Conservation (phyloP, 2,888 invertebrate genomes). For the Eilema griseolum region DNA sequence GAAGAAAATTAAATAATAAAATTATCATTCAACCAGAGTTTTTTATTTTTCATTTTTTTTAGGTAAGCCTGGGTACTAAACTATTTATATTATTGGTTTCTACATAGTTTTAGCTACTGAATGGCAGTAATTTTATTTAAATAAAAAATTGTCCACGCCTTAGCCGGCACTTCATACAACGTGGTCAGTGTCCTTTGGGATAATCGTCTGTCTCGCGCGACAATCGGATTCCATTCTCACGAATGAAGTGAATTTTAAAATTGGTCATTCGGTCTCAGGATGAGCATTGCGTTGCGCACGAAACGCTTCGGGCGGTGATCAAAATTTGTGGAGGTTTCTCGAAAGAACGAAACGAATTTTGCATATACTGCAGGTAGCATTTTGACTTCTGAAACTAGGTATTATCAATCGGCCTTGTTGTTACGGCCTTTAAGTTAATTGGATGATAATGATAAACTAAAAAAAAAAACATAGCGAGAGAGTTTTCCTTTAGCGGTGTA, state of each 20-base stretch:
- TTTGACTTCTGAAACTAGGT: conserved; percentile 43
- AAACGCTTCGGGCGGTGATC: conserved; percentile 45
- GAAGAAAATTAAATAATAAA: too few relatives aligned
- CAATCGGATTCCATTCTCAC: conserved; percentile 69
- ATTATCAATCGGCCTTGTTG: conserved; percentile 26
- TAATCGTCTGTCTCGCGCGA: conserved; percentile 58
- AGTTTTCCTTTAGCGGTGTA: background rate
- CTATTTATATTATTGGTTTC: too few relatives aligned
- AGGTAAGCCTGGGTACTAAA: too few relatives aligned
- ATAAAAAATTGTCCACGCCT: too few relatives aligned
- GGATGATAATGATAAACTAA: background rate
- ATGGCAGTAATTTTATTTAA: too few relatives aligned
- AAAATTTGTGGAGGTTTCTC: conserved; percentile 37
- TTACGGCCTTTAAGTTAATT: background rate
- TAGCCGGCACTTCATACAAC: too few relatives aligned
- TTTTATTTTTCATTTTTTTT: too few relatives aligned
- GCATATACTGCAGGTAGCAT: conserved; percentile 43
- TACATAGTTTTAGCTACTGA: too few relatives aligned
- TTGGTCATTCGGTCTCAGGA: conserved; percentile 44
- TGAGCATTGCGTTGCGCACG: conserved; percentile 42
- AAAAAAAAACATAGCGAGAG: background rate
- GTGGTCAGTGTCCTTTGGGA: too few relatives aligned
- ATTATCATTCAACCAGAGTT: too few relatives aligned
- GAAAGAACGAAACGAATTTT: conserved; percentile 42
- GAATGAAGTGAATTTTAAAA: conserved; percentile 52